These are phyloP conservation scores for Cebus imitator DNA, from an alignment of 2,113 vertebrate genomes.

Conservation along the genomic window DNA sequence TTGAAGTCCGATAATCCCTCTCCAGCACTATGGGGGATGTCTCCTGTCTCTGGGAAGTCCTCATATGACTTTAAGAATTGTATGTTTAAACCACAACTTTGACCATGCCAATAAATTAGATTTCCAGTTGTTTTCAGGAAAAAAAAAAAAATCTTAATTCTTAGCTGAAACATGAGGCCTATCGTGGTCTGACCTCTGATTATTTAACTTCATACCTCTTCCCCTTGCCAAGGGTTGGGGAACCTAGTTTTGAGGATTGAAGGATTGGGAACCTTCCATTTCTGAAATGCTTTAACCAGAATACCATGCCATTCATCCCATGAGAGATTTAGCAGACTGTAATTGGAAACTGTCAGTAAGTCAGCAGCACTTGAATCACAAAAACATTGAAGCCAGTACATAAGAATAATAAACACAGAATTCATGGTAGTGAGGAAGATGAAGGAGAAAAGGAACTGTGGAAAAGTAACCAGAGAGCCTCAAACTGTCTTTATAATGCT, in stretches of 20 bases:
- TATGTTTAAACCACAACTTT: not conserved
- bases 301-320: not conserved
- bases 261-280: not conserved
- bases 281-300: not conserved
- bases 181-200: not conserved
- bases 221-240: not conserved
- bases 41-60: not conserved
- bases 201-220: not conserved
- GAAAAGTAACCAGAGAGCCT: not conserved
- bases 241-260: not conserved
- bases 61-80: not conserved
- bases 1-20: not conserved
- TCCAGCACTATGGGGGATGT: not conserved
- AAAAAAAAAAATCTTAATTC: not conserved
- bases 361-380: not conserved
- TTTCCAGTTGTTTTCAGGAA: not conserved
- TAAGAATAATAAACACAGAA: not conserved
- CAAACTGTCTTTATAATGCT: not conserved
- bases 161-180: not conserved
- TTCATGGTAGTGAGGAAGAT: not conserved
- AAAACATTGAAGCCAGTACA: not conserved
- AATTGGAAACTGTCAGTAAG: not conserved
- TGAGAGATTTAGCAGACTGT: not conserved
- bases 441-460: not conserved
- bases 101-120: not conserved